Conservation (phyloP, 2,797 vertebrate species). For the Labeo calbasu region DNA sequence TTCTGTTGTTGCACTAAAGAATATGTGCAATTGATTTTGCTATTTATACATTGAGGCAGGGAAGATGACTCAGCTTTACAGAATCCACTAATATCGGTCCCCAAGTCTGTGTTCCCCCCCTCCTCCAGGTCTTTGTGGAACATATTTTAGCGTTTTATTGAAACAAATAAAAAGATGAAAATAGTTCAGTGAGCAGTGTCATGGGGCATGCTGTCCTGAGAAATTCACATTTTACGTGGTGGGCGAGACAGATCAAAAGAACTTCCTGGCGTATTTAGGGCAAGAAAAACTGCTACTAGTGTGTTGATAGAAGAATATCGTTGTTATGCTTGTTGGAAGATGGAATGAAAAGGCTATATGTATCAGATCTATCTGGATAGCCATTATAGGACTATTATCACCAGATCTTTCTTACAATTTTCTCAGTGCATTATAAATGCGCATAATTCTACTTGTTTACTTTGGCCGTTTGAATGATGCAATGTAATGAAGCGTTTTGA, state of each 20-base stretch:
- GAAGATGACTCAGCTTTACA: slow-evolving; percentile 17
- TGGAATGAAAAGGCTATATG: background rate
- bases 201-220: slow-evolving; percentile 11
- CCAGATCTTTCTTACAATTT: background rate
- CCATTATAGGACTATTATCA: background rate
- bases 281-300: slow-evolving; percentile 6
- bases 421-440: background rate
- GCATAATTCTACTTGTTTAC: background rate
- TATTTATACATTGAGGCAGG: slow-evolving; percentile 13
- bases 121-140: background rate
- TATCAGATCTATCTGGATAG: background rate
- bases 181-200: background rate
- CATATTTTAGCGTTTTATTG: background rate
- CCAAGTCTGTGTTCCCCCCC: background rate
- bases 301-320: background rate
- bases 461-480: background rate
- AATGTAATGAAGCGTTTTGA: background rate
- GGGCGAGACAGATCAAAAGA: slow-evolving; percentile 10
- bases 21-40: slow-evolving; percentile 30
- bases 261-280: slow-evolving; percentile 4
- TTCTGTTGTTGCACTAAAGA: slow-evolving; percentile 1
- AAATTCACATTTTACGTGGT: background rate
- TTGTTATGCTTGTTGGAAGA: background rate
- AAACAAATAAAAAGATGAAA: background rate
- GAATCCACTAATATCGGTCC: slow-evolving; percentile 13